phyloP scores from a whole-genome alignment of 2,113 vertebrate genomes.

The Strix uralensis region DNA sequence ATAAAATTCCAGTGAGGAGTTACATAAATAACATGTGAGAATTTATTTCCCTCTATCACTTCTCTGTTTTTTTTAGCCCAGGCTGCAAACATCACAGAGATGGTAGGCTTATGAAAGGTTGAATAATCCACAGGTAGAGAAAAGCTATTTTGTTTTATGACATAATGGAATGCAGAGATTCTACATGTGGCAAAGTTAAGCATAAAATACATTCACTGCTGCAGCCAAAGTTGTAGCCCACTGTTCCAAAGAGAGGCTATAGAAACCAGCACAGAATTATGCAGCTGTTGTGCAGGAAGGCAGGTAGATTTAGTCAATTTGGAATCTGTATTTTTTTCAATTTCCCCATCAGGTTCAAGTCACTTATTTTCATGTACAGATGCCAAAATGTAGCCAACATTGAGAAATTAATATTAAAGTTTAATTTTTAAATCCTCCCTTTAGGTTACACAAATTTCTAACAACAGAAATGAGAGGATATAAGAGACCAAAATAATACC shows the following conservation, averaged over 20 bases:
- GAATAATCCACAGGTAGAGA: constrained; percentile 11
- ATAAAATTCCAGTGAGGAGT: not conserved
- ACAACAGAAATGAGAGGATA: not conserved
- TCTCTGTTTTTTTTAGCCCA: not conserved
- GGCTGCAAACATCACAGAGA: constrained; percentile 25
- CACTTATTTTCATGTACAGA: not conserved
- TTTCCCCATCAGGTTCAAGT: not conserved
- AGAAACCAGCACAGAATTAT: not conserved
- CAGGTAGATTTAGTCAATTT: not conserved
- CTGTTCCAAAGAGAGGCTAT: not conserved
- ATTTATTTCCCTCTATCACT: not conserved
- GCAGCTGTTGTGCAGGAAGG: not conserved
- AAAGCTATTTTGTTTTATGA: constrained; percentile 14
- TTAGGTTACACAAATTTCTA: not conserved
- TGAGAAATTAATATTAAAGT: not conserved
- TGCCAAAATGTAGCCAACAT: not conserved
- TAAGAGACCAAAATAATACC: not conserved
- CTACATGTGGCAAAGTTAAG: not conserved
- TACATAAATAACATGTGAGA: not conserved
- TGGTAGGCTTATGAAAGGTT: not conserved
- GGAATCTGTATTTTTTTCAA: not conserved
- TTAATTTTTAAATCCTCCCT: constrained; percentile 7
- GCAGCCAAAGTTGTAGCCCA: not conserved
- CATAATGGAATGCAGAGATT: not conserved
- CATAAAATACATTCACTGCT: not conserved